Evolutionary conservation across 2,888 invertebrate genomes (phyloP), one percentile per base, ranked within the genome.

Genomic region (Ormyrus labotus): DNA sequence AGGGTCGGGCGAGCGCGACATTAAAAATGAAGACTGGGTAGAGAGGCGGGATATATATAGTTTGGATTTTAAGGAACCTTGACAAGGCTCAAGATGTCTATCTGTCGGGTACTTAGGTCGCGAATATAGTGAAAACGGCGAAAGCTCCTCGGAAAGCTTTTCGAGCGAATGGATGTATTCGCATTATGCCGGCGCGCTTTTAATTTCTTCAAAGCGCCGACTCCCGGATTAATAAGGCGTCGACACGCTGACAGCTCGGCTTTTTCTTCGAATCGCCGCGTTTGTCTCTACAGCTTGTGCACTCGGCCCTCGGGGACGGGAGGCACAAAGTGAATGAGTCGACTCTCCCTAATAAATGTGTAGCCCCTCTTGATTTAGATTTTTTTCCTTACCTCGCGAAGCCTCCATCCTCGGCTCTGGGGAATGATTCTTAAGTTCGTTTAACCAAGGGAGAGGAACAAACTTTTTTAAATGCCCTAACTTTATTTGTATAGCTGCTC

Each of bases 211-310:
- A 90, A 89, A 90, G 89, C 79, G 57, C 68, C 77, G 78, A 70
- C 84, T 84, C 78, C 86, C 86, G 89, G 88, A 90, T 90, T 90
- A 90, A 90, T 90, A 90, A 90, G 89, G 88, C 89, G 90, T 88
- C 88, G 89, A 87, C 89, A 51, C 48, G 10, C 13, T 6, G 10
- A 47, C 13, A 64, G 13, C 45, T 55, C 48, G 48, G 6, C 8
- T 50, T 53, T 13, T 57, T 47, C n/a, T 13, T 57, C 58, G 6
- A n/a, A 10, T 55, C 48, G 8, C 34, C 53, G 6, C 72, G 57
- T 13, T 47, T 47, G 47, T 13, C 9, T 11, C 70, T 19, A 57
- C 63, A n/a, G n/a, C 11, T 61, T 8, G 53, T 53, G 11, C 57
- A 5, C 47, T 19, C 57, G 48, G 50, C 2, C 67, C 73, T 50